Evolutionary conservation across 2,888 invertebrate genomes (phyloP).

Genomic region (Epirrhoe tristata): DNA sequence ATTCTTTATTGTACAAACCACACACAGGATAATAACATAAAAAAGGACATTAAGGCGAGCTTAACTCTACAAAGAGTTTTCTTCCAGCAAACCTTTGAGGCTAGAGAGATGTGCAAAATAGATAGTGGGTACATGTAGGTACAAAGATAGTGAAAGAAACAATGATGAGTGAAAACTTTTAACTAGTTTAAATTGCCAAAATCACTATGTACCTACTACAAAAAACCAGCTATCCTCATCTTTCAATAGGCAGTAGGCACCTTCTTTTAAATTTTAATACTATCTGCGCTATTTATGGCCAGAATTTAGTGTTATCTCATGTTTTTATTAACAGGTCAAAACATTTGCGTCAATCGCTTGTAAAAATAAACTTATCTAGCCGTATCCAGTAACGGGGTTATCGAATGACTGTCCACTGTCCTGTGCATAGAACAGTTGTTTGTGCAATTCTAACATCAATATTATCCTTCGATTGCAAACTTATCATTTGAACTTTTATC

Average conservation of each 20-base stretch:
- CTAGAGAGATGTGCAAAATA: too few relatives aligned
- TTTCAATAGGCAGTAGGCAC: background rate
- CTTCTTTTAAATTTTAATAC: too few relatives aligned
- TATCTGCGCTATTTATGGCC: slow-evolving; percentile 7
- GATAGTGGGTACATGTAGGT: too few relatives aligned
- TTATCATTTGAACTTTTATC: slow-evolving; percentile 34
- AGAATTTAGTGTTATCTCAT: slow-evolving; percentile 18
- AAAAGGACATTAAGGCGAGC: too few relatives aligned
- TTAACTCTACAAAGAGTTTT: too few relatives aligned
- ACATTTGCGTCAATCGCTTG: slow-evolving; percentile 61
- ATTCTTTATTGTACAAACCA: too few relatives aligned
- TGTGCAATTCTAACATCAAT: slow-evolving; percentile 49
- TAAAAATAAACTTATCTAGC: slow-evolving; percentile 55
- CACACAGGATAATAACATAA: too few relatives aligned
- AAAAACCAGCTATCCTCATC: background rate
- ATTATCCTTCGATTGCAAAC: slow-evolving; percentile 8
- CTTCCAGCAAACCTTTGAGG: too few relatives aligned
- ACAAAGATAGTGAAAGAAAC: too few relatives aligned
- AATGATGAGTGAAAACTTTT: too few relatives aligned
- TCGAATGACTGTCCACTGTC: slow-evolving; percentile 47
- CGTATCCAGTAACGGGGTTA: slow-evolving; percentile 54
- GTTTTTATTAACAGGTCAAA: slow-evolving; percentile 38
- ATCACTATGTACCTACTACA: background rate
- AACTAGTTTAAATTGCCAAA: too few relatives aligned
- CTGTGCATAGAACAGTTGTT: slow-evolving; percentile 46